Evolutionary conservation across 2,113 vertebrate genomes (phyloP).

Genomic region (Siphamia tubifer): DNA sequence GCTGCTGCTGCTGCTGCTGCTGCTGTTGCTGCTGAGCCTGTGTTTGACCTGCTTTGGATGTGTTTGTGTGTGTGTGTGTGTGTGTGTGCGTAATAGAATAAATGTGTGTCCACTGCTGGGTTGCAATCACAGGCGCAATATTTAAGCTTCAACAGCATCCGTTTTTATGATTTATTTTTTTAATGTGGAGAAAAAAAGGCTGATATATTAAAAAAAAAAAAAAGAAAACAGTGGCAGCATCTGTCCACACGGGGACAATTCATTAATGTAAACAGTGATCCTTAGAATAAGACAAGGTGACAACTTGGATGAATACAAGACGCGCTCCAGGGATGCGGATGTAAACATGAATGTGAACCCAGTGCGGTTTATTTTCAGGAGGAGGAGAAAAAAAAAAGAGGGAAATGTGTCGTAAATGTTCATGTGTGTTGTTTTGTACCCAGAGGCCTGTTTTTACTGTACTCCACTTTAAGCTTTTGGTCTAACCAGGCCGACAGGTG

Average conservation of each 20-base stretch:
- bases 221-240: background rate
- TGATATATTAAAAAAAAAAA: background rate
- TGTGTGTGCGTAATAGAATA: too few relatives aligned
- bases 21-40: too few relatives aligned
- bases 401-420: constrained; percentile 23
- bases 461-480: background rate
- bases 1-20: too few relatives aligned
- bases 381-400: background rate
- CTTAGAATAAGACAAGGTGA: background rate
- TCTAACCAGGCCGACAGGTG: constrained; percentile 59
- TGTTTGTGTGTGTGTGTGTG: too few relatives aligned
- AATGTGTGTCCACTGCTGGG: constrained; percentile 23
- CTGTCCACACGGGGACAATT: background rate
- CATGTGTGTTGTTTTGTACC: constrained; percentile 22
- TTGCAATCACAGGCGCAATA: constrained; percentile 30
- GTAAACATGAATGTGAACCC: background rate
- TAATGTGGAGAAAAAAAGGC: background rate
- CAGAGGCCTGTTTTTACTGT: constrained; percentile 19
- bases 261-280: constrained; percentile 16
- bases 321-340: background rate
- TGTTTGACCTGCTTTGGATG: constrained; percentile 48
- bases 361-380: too few relatives aligned
- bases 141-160: constrained; percentile 50
- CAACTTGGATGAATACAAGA: constrained; percentile 13
- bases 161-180: too few relatives aligned